Evolutionary conservation across 2,113 vertebrate species (phyloP), one percentile per base, ranked within the genome.

Genomic region (Triplophysa dalaica): DNA sequence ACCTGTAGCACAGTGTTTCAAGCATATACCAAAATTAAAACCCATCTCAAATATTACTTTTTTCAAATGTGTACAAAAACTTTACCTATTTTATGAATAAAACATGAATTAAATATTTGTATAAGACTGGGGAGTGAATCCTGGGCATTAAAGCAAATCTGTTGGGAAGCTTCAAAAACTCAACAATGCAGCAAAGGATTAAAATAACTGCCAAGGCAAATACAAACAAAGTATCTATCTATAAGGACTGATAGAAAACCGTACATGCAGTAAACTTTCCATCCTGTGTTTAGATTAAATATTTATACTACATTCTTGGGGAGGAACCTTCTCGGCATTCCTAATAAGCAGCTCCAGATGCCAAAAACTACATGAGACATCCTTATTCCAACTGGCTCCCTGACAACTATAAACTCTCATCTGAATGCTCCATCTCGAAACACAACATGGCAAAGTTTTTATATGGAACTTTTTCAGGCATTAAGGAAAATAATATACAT

Each of bases 271-370:
- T 76, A 82, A 82, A 83, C 41, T 21, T 56, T 26, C 41, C 75
- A 79, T 84, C 81, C 66, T 75, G 60, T 67, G 56, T 81, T 81
- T 75, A 86, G 60, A 58, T 86, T 80, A 86, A 89, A 89, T 82
- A 89, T 88, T 88, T 83, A 86, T 80, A 80, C 81, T 80, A 77
- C 61, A 79, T 67, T 87, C 86, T 74, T 81, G 38, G 75, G 65
- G 85, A 84, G 73, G 77, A 81, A 78, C 66, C 79, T 81, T 70
- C 12, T 69, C 48, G 70, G 13, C 79, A 52, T 81, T 83, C 67
- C 56, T 83, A 85, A 85, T 82, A 77, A 76, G 82, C 70, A 70
- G 41, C 21, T 85, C 75, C 67, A 22, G 58, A 81, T 83, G 83
- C 73, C 79, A 83, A 81, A 79, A 81, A 60, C 72, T 72, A 69